phyloP scores from a whole-genome alignment of 2,797 vertebrate genomes.

The Sebastes aleutianus region DNA sequence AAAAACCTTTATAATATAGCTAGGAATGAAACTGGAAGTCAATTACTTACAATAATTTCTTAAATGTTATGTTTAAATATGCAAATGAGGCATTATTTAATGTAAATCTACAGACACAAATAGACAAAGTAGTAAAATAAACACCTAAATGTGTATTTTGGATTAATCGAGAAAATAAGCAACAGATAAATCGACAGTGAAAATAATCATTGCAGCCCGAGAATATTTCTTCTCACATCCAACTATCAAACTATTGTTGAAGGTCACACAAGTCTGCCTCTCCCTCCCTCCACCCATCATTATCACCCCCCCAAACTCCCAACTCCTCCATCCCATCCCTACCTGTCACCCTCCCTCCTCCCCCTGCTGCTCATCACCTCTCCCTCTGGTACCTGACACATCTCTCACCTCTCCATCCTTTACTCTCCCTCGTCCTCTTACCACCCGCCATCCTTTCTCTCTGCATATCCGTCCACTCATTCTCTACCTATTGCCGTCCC shows the following conservation, averaged over 20 bases:
- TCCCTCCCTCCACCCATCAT: constrained; percentile 46
- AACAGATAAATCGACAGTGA: not conserved
- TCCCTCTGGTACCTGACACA: constrained; percentile 64
- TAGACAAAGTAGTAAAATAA: too few species aligned
- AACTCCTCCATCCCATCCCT: constrained; percentile 36
- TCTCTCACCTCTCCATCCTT: constrained; percentile 54
- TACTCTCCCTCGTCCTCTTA: constrained; percentile 10
- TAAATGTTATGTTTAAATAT: too few species aligned
- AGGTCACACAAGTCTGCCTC: constrained; percentile 51
- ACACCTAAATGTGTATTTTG: too few species aligned
- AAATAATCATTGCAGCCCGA: too few species aligned
- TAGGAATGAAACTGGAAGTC: too few species aligned
- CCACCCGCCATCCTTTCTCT: constrained; percentile 37
- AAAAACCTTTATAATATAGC: too few species aligned
- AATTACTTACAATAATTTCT: too few species aligned
- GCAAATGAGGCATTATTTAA: too few species aligned
- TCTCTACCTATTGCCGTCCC: constrained; percentile 71
- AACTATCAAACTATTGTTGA: constrained; percentile 36
- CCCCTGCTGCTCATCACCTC: constrained; percentile 53
- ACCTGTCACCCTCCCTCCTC: constrained; percentile 53
- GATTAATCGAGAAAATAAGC: too few species aligned
- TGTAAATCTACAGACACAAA: too few species aligned
- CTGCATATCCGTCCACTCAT: constrained; percentile 32
- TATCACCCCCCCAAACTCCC: constrained; percentile 54
- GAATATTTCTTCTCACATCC: not conserved